Evolutionary conservation across 2,797 vertebrate genomes (phyloP).

Genomic region (Betta splendens): DNA sequence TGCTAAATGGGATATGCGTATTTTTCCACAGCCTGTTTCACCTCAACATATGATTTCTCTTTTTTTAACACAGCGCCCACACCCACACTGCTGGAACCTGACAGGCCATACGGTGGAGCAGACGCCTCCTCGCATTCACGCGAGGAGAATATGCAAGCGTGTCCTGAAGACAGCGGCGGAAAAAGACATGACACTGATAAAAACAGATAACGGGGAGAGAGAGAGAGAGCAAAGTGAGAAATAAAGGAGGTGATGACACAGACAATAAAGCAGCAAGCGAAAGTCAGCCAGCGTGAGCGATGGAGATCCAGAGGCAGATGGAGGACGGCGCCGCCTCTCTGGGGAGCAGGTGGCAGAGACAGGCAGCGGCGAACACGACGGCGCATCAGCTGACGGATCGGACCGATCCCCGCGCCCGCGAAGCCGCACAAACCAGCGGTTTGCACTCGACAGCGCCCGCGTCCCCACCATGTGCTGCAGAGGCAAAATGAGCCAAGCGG

Average conservation of each 20-base stretch:
- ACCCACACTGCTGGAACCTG: slow-evolving; percentile 46
- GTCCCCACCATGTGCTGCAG: background rate
- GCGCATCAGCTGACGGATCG: slow-evolving; percentile 29
- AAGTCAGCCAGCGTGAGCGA: slow-evolving; percentile 34
- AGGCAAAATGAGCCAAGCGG: slow-evolving; percentile 1
- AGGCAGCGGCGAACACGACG: slow-evolving; percentile 25
- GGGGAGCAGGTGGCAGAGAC: slow-evolving; percentile 29
- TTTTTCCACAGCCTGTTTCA: slow-evolving; percentile 30
- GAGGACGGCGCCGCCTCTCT: slow-evolving; percentile 25
- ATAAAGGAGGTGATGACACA: slow-evolving; percentile 51
- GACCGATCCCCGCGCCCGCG: slow-evolving; percentile 49
- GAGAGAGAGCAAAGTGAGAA: slow-evolving; percentile 59
- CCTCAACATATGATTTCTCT: slow-evolving; percentile 41
- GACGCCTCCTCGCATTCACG: slow-evolving; percentile 48
- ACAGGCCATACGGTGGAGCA: slow-evolving; percentile 63
- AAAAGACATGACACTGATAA: slow-evolving; percentile 58
- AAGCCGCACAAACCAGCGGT: no score
- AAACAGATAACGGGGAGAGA: slow-evolving; percentile 56
- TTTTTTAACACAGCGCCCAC: slow-evolving; percentile 40
- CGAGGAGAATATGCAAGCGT: slow-evolving; percentile 37
- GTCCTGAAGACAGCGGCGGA: slow-evolving; percentile 9
- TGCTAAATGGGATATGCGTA: slow-evolving; percentile 18
- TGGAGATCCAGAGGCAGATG: slow-evolving; percentile 49
- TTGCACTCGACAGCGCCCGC: background rate
- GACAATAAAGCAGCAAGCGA: slow-evolving; percentile 51